Evolutionary conservation across 2,113 vertebrate species (phyloP).

Genomic region (Malurus elegans): DNA sequence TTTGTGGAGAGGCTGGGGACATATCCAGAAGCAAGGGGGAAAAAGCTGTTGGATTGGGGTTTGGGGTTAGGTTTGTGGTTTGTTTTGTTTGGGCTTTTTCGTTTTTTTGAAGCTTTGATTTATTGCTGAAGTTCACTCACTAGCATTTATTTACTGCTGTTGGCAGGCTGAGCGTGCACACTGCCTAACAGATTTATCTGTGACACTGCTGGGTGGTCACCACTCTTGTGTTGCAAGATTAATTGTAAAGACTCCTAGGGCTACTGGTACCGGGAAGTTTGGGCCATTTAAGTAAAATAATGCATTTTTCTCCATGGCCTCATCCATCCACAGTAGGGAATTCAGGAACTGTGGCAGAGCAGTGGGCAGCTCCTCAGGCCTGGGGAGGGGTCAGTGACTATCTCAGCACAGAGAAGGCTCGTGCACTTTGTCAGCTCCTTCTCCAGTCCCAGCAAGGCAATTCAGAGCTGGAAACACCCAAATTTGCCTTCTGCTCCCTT

Average conservation of each 20-base stretch:
- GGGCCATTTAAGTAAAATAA: slow-evolving; percentile 4
- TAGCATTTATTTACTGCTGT: not conserved
- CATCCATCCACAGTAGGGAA: not conserved
- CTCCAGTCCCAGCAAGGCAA: not conserved
- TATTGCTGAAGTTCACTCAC: not conserved
- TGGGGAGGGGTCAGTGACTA: not conserved
- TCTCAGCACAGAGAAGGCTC: not conserved
- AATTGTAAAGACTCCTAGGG: not conserved
- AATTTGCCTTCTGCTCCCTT: not conserved
- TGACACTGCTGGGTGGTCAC: slow-evolving; percentile 35
- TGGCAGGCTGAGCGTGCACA: not conserved
- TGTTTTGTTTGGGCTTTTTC: not conserved
- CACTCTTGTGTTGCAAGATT: slow-evolving; percentile 12
- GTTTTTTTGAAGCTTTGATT: not conserved
- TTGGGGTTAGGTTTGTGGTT: not conserved
- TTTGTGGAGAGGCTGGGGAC: not conserved
- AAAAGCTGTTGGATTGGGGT: not conserved
- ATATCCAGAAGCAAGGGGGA: not conserved
- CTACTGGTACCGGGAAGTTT: not conserved
- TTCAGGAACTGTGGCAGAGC: not conserved
- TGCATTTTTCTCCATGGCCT: not conserved
- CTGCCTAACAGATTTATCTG: slow-evolving; percentile 48
- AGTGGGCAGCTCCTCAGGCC: not conserved
- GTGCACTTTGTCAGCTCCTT: not conserved
- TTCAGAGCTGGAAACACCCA: not conserved